Conservation (phyloP, 1,140 invertebrate genomes). For the Probaryconus sp. region DNA sequence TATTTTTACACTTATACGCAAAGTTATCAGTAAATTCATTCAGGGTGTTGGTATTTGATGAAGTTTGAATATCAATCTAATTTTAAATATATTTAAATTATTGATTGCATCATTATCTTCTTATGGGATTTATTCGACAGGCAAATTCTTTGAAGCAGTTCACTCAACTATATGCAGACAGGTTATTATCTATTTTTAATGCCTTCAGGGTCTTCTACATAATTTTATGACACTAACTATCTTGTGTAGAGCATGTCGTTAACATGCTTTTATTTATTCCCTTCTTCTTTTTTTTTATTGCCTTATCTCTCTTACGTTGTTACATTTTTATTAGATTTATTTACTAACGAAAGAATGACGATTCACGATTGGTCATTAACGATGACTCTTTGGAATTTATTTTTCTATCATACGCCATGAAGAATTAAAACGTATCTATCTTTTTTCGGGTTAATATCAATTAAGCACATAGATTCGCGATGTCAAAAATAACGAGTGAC, state of each 20-base stretch:
- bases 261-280: slow-evolving; percentile 36
- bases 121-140: slow-evolving; percentile 61
- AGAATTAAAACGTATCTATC: slow-evolving; percentile 7
- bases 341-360: slow-evolving; percentile 27
- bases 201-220: slow-evolving; percentile 38
- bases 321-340: slow-evolving; percentile 32
- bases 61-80: slow-evolving; percentile 35
- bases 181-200: slow-evolving; percentile 74
- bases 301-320: slow-evolving; percentile 1
- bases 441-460: slow-evolving; percentile 29
- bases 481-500: slow-evolving; percentile 3
- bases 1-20: neutral
- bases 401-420: too few relatives aligned
- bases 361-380: too few relatives aligned
- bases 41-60: slow-evolving; percentile 2
- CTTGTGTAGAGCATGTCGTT: neutral
- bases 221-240: slow-evolving; percentile 36
- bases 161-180: slow-evolving; percentile 63
- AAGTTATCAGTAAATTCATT: slow-evolving; percentile 3
- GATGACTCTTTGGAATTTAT: too few relatives aligned
- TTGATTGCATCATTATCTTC: slow-evolving; percentile 39
- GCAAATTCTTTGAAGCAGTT: slow-evolving; percentile 71
- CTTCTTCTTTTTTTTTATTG: slow-evolving; percentile 32
- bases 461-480: slow-evolving; percentile 6
- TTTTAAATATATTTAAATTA: slow-evolving; percentile 43